Evolutionary conservation across 2,797 vertebrate species (phyloP), one percentile per base, ranked within the genome.

Genomic region (Amblyopsis hoosieri): DNA sequence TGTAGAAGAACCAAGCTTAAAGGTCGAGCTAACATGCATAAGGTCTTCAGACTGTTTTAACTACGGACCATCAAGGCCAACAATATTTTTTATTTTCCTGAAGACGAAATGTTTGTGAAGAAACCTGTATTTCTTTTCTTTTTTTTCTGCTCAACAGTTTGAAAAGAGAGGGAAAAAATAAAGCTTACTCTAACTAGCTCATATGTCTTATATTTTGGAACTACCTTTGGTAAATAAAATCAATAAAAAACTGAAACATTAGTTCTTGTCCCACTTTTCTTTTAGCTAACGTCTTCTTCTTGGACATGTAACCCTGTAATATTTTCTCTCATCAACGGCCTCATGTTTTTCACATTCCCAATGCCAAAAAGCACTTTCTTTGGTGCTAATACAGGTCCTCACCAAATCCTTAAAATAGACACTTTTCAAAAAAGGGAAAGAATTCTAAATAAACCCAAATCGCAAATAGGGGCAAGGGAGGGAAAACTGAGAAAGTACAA

Each of bases 11-110:
- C 82, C 82, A 42, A 89, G 88, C 86, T 89, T 86, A 90, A 87
- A 87, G 88, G 82, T 90, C 85, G 87, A 92, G 90, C 89, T 90
- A 91, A 91, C 92, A 92, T 93, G 92, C 91, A 91, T 88, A 91
- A 91, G 64, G 87, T 91, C 88, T 89, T 88, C 88, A 90, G 87
- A 85, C 82, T 87, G 73, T 84, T 90, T 89, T 87, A 45, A 84
- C 81, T 83, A 87, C 78, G 85, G 85, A 82, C 86, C 85, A 11
- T 75, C 72, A 47, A 82, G 88, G 84, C 85, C 57, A 61, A 75
- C 65, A 79, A 80, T 85, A 89, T 85, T 83, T 69, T 72, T 72
- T 42, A 45, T 66, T 69, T 62, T 67, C 80, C 82, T 87, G 85
- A 88, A 88, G 86, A 90, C 81, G 55, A 57, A 29, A n/a, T 77